A percentile compares a stretch with the other conserved stretches of the same genome.
Evolutionary conservation across 1,140 invertebrate genomes (phyloP).

Genomic region (Mercenaria mercenaria): DNA sequence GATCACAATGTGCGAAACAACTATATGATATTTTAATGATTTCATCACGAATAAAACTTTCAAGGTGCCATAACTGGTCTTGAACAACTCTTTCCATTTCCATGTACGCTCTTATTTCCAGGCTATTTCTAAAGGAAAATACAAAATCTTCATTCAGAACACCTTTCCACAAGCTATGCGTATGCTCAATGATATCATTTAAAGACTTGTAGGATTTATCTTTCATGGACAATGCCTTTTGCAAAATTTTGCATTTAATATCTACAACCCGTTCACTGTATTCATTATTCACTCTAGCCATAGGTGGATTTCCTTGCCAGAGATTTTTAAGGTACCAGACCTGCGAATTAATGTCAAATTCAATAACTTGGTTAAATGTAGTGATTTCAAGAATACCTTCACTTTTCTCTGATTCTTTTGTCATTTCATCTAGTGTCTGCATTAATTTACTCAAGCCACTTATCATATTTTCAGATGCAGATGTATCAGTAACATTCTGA

Average conservation of each 20-base stretch:
- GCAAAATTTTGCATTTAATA: not conserved
- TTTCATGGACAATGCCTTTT: not conserved
- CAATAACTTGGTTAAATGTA: not conserved
- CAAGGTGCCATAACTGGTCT: not conserved
- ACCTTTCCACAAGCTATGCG: conserved; percentile 7
- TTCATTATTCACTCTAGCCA: not conserved
- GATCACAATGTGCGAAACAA: not conserved
- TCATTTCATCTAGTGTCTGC: conserved; percentile 17
- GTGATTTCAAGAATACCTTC: not conserved
- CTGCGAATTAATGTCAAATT: conserved; percentile 8
- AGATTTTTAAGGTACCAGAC: conserved; percentile 10
- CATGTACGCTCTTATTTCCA: not conserved
- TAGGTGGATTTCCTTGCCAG: conserved; percentile 2
- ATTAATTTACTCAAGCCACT: not conserved
- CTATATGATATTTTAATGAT: not conserved
- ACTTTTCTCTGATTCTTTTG: not conserved
- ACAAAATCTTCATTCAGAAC: conserved; percentile 12
- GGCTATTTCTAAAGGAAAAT: conserved; percentile 4
- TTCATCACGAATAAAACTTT: not conserved
- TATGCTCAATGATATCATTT: not conserved
- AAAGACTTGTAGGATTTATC: conserved; percentile 1
- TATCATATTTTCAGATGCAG: not conserved
- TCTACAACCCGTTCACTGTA: not conserved
- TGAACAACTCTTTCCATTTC: not conserved
- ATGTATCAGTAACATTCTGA: conserved; percentile 42